These are phyloP conservation scores for Muricea muricata DNA, from an alignment of 92 coral and sea anemone species.

Conservation along the genomic window DNA sequence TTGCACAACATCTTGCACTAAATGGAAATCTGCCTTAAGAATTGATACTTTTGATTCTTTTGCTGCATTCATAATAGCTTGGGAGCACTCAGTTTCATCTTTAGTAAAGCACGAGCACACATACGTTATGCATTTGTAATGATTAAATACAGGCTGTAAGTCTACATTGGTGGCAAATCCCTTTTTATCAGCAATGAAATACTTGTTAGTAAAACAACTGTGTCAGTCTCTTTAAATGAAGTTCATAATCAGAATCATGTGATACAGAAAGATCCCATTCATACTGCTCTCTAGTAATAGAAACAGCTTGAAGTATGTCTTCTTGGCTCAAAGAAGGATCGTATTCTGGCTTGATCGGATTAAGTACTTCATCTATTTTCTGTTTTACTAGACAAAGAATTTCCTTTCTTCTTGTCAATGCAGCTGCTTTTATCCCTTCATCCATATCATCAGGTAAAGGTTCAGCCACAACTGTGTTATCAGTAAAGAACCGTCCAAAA, in stretches of 20 bases:
- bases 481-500: not conserved
- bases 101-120: too few species aligned
- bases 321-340: slow-evolving; percentile 2
- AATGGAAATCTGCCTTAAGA: too few species aligned
- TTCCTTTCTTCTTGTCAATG: not conserved
- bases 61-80: slow-evolving; percentile 69
- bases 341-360: not conserved
- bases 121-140: too few species aligned
- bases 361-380: slow-evolving; percentile 26
- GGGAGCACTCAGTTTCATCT: too few species aligned
- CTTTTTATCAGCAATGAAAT: too few species aligned
- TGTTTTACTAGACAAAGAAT: not conserved
- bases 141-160: too few species aligned
- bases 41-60: slow-evolving; percentile 63
- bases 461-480: not conserved
- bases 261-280: too few species aligned
- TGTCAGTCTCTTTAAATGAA: too few species aligned
- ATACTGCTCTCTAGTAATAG: slow-evolving; percentile 42
- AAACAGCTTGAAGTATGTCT: slow-evolving; percentile 39
- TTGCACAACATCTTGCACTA: too few species aligned
- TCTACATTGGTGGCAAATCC: too few species aligned
- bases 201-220: too few species aligned
- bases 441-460: not conserved
- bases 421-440: not conserved
- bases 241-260: too few species aligned